phyloP scores from a whole-genome alignment of 1,140 invertebrate genomes.

The Yoshiicerus persimilis region DNA sequence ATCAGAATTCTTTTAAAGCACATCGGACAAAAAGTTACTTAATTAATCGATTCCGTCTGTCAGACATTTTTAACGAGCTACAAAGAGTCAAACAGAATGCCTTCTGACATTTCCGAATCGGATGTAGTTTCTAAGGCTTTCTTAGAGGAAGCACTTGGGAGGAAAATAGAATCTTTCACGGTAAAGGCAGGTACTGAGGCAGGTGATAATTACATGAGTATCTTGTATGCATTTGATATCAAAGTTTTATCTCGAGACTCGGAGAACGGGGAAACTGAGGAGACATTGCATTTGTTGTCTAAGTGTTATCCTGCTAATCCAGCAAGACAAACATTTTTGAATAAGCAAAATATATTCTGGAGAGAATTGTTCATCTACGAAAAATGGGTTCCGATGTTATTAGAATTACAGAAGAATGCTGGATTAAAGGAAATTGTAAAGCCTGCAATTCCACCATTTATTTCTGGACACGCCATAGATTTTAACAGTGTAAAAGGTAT shows the following conservation, averaged over 20 bases:
- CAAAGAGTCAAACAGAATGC: neutral
- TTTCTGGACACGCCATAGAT: neutral
- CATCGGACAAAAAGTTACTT: too few relatives aligned
- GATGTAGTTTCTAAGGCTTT: slow-evolving; percentile 29
- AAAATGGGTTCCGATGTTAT: slow-evolving; percentile 17
- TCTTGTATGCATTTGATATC: slow-evolving; percentile 53
- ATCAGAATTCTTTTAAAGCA: too few relatives aligned
- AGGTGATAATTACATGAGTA: slow-evolving; percentile 59
- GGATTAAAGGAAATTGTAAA: neutral
- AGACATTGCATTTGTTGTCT: slow-evolving; percentile 6
- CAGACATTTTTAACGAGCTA: too few relatives aligned
- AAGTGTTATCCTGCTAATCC: slow-evolving; percentile 41
- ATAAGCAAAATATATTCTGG: slow-evolving; percentile 31
- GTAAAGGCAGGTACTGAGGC: slow-evolving; percentile 53
- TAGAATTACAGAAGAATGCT: neutral
- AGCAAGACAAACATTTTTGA: slow-evolving; percentile 24
- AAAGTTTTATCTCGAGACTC: neutral
- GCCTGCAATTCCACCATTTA: neutral
- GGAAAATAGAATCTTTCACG: slow-evolving; percentile 50
- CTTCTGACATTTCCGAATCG: neutral
- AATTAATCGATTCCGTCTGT: too few relatives aligned
- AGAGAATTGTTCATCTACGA: slow-evolving; percentile 37
- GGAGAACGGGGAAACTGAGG: neutral
- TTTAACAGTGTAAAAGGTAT: neutral
- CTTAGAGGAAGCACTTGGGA: slow-evolving; percentile 16